These are phyloP conservation scores for Scolopax mira DNA, from an alignment of 2,113 vertebrate species.

Conservation along the genomic window DNA sequence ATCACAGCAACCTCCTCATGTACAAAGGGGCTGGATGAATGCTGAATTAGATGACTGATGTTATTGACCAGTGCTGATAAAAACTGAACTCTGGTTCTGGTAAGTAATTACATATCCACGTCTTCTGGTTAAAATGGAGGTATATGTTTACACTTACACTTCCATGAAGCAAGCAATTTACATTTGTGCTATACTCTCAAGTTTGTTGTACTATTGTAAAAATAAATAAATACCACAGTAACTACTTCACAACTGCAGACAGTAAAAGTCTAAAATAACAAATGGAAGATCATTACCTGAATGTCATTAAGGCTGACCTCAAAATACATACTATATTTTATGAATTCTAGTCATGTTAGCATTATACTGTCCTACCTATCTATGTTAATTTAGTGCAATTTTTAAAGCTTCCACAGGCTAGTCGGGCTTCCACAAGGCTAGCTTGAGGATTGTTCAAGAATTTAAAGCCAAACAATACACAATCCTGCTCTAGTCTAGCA, in stretches of 20 bases:
- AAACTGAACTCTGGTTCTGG: not conserved
- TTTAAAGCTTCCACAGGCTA: not conserved
- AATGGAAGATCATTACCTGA: not conserved
- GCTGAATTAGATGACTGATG: not conserved
- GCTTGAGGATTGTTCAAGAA: not conserved
- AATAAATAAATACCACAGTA: not conserved
- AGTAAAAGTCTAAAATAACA: not conserved
- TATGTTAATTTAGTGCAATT: not conserved
- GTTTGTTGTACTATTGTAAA: not conserved
- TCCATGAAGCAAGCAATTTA: not conserved
- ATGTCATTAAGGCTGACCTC: not conserved
- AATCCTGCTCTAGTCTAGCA: not conserved
- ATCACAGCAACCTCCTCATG: not conserved
- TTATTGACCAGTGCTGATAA: not conserved
- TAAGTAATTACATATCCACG: not conserved
- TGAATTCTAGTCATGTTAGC: not conserved
- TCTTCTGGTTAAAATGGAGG: not conserved
- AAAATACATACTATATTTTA: not conserved
- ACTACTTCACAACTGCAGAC: not conserved
- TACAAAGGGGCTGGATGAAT: not conserved
- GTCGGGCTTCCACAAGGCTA: too few species aligned
- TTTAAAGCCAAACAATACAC: not conserved
- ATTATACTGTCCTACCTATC: not conserved
- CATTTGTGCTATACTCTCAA: not conserved
- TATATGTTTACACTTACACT: not conserved